These are phyloP conservation scores for Gadus chalcogrammus DNA, from an alignment of 2,113 vertebrate species.

Conservation along the genomic window DNA sequence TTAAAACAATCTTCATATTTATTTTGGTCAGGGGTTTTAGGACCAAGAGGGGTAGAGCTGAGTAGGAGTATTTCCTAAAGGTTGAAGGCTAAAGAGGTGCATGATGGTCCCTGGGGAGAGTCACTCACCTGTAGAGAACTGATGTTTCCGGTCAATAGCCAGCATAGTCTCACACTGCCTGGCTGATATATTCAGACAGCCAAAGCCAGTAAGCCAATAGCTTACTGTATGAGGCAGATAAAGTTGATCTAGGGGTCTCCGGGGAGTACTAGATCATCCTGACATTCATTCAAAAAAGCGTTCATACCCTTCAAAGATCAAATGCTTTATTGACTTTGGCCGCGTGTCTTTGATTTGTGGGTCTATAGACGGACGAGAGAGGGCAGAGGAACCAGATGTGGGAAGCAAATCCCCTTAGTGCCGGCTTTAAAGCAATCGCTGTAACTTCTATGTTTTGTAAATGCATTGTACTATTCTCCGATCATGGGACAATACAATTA, in stretches of 20 bases:
- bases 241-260: conserved; percentile 30
- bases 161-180: background rate
- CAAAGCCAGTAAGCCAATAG: conserved; percentile 17
- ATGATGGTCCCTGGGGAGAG: conserved; percentile 12
- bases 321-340: conserved; percentile 5
- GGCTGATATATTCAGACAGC: conserved; percentile 30
- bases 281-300: conserved; percentile 49
- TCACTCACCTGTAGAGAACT: conserved; percentile 21
- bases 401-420: too few relatives aligned
- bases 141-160: conserved; percentile 39
- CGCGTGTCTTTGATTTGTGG: background rate
- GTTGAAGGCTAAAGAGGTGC: conserved; percentile 3
- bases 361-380: background rate
- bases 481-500: too few relatives aligned
- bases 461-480: too few relatives aligned
- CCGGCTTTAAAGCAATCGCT: too few relatives aligned
- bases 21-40: too few relatives aligned
- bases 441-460: too few relatives aligned
- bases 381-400: background rate
- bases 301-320: conserved; percentile 34
- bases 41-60: too few relatives aligned
- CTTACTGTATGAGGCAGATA: conserved; percentile 33
- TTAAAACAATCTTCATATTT: too few relatives aligned
- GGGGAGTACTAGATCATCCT: conserved; percentile 45
- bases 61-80: too few relatives aligned